These are phyloP conservation scores for Acromyrmex echinatior DNA, from an alignment of 1,140 invertebrate species.

Conservation along the genomic window DNA sequence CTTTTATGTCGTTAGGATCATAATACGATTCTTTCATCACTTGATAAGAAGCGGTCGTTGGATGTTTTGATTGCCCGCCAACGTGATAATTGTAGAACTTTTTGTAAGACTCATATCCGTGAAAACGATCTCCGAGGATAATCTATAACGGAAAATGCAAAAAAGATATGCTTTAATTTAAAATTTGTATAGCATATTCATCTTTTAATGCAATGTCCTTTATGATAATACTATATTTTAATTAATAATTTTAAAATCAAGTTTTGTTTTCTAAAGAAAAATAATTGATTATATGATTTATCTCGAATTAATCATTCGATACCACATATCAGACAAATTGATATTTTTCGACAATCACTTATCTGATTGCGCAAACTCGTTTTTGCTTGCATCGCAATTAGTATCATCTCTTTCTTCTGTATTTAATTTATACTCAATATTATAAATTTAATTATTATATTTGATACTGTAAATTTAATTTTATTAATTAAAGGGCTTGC, in stretches of 20 bases:
- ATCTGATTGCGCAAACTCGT: background rate
- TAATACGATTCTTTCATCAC: background rate
- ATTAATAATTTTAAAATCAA: slow-evolving; percentile 9
- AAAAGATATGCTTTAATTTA: background rate
- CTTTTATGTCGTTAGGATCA: background rate
- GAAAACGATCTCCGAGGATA: background rate
- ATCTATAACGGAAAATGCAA: slow-evolving; percentile 3
- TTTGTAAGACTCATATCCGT: background rate
- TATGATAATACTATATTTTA: background rate
- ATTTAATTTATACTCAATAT: slow-evolving; percentile 21
- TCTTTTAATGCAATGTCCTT: slow-evolving; percentile 3
- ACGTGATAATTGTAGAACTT: background rate
- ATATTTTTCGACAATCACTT: slow-evolving; percentile 16
- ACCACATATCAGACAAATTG: slow-evolving; percentile 3
- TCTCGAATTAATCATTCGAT: background rate
- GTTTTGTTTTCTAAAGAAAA: slow-evolving; percentile 16
- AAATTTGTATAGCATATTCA: too few species aligned
- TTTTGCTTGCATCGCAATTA: slow-evolving; percentile 22
- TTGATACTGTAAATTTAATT: too few species aligned
- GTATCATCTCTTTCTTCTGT: background rate
- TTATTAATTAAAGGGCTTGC: too few species aligned
- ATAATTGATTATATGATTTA: slow-evolving; percentile 15
- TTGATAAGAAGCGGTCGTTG: background rate
- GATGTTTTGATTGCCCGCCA: background rate
- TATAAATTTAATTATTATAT: slow-evolving; percentile 9